These are phyloP conservation scores for Drosophila lacicola DNA, from an alignment of 2,888 invertebrate genomes.

Conservation along the genomic window DNA sequence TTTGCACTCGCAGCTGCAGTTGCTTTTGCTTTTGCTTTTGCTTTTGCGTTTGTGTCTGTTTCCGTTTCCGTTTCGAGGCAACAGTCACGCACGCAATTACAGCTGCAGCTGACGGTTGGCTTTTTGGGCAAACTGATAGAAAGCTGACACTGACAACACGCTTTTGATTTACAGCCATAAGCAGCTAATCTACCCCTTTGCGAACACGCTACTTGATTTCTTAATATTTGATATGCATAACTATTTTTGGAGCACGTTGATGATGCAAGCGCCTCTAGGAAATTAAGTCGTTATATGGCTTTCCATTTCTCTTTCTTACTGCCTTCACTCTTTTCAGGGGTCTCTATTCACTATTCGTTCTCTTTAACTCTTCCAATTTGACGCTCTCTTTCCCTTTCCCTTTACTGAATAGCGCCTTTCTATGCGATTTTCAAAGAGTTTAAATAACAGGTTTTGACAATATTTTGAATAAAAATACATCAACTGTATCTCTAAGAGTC, in stretches of 20 bases:
- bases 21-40: constrained; percentile 10
- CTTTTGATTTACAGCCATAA: constrained; percentile 29
- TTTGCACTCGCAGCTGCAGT: constrained; percentile 23
- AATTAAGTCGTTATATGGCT: too few species aligned
- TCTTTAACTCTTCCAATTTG: too few species aligned
- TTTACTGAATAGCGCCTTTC: too few species aligned
- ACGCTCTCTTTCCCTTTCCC: too few species aligned
- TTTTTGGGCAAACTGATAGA: constrained; percentile 40
- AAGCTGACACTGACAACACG: constrained; percentile 26
- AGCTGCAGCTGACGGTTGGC: constrained; percentile 34
- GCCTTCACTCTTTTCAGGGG: too few species aligned
- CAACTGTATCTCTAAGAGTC: too few species aligned
- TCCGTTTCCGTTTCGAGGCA: constrained; percentile 58
- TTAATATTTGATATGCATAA: background rate
- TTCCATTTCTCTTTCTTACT: too few species aligned
- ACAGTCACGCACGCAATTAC: constrained; percentile 49
- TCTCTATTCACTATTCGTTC: too few species aligned
- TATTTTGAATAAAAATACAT: too few species aligned
- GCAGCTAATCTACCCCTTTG: background rate
- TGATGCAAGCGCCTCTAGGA: too few species aligned
- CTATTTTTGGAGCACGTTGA: background rate
- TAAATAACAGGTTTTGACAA: too few species aligned
- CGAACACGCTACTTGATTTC: background rate
- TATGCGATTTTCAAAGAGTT: too few species aligned
- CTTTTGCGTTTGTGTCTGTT: constrained; percentile 25